phyloP scores from a whole-genome alignment of 2,113 vertebrate species.

The Tympanuchus pallidicinctus region DNA sequence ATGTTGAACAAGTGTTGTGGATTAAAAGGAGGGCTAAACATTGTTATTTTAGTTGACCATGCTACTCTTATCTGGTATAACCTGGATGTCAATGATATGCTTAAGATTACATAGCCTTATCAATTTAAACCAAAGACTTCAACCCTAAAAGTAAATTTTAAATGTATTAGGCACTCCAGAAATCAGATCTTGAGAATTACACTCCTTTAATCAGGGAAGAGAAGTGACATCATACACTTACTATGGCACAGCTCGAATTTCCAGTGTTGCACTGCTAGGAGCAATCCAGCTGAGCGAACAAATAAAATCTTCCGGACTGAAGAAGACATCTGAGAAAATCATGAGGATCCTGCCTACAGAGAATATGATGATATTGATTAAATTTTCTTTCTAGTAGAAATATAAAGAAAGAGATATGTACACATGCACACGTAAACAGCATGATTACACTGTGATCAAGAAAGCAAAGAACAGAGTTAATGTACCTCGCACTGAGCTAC shows the following conservation, averaged over 20 bases:
- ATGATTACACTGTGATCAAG: not conserved
- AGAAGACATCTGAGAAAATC: not conserved
- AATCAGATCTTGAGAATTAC: slow-evolving; percentile 10
- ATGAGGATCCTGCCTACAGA: not conserved
- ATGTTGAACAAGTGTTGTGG: not conserved
- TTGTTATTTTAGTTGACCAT: slow-evolving; percentile 39
- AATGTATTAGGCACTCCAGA: not conserved
- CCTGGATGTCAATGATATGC: not conserved
- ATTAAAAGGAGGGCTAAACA: slow-evolving; percentile 31
- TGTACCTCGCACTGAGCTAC: not conserved
- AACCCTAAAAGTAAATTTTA: slow-evolving; percentile 20
- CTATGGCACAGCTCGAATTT: slow-evolving; percentile 22
- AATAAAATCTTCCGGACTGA: not conserved
- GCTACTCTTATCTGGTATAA: not conserved
- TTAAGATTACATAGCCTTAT: slow-evolving; percentile 35
- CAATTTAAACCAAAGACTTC: slow-evolving; percentile 17
- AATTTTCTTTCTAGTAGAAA: not conserved
- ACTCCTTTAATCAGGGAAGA: slow-evolving; percentile 40
- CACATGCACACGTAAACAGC: not conserved
- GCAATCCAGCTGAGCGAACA: slow-evolving; percentile 6
- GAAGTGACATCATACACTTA: slow-evolving; percentile 35
- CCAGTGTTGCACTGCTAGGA: not conserved
- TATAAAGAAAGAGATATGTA: not conserved
- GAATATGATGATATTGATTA: not conserved
- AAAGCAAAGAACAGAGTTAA: not conserved